Base-by-base conservation (phyloP, 1,140 invertebrate species). In the Drosophila quadrilineata region DNA sequence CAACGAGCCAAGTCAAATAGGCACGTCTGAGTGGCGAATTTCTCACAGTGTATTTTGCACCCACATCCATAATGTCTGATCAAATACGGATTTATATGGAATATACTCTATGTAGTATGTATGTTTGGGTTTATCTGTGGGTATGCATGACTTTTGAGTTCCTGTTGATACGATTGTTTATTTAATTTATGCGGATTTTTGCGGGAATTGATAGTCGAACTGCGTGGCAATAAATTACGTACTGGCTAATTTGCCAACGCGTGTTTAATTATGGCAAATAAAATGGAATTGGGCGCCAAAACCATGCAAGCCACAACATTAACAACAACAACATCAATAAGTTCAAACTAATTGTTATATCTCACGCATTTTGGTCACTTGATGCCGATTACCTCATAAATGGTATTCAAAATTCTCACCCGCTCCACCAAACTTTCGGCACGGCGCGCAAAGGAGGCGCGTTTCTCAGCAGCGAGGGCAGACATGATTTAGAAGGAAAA, bases 391-490 rank as follows among this genome's bases (percentile, higher is more conserved):
- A 80, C 88, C 88, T 89, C 88, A 56, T 87, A 89, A 45, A 89
- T 89, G 71, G 85, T 87, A 64, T 89, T 89, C 75, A 89, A 69
- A 69, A 88, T 62, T 89, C 88, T 89, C 88, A 89, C 88, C 88
- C 88, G 68, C 87, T 89, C 88, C 67, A 89, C 68, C 46, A 89
- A 59, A 64, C 87, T 88, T 26, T 89, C 88, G 21, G 88, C 88
- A 29, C 88, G 85, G n/a, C 88, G 74, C 45, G 88, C 88, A 71
- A 89, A 89, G 1, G 75, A 87, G 40, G 80, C 85, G 45, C 88
- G 84, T 66, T 85, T 87, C 9, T 87, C 70, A 22, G 73, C 73
- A 19, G 74, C 74, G 48, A 52, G 16, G 26, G 48, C 35, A 29
- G 77, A 82, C 77, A 82, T 82, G 54, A 17, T 41, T 56, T 10